These are phyloP conservation scores for Xanthia icteritia DNA, from an alignment of 2,888 invertebrate genomes.

Conservation along the genomic window DNA sequence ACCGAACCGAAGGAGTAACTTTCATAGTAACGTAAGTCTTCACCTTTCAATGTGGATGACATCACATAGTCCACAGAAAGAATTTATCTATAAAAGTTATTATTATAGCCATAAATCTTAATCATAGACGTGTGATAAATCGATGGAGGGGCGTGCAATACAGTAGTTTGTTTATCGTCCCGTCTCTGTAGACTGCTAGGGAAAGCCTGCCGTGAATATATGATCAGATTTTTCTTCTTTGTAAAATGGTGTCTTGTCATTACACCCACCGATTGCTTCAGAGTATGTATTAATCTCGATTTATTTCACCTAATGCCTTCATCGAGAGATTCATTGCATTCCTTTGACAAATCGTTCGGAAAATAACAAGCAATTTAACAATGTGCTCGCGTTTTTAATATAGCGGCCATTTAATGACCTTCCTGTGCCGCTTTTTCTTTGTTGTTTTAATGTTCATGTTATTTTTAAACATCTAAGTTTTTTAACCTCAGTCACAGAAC, in stretches of 20 bases:
- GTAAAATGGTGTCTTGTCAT: constrained; percentile 52
- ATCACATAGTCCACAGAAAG: constrained; percentile 54
- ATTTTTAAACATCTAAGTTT: constrained; percentile 37
- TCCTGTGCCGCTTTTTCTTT: constrained; percentile 20
- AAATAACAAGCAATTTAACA: constrained; percentile 57
- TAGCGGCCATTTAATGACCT: constrained; percentile 28
- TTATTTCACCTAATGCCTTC: constrained; percentile 60
- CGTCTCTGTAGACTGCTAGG: constrained; percentile 60
- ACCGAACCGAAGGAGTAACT: constrained; percentile 19
- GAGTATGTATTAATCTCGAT: constrained; percentile 63
- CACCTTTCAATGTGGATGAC: constrained; percentile 58
- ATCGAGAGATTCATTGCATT: constrained; percentile 52
- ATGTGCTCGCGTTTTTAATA: constrained; percentile 44
- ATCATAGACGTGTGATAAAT: constrained; percentile 71
- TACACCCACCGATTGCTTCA: constrained; percentile 47
- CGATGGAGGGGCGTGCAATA: constrained; percentile 66
- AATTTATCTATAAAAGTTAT: constrained; percentile 63
- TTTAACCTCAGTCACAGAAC: neutral
- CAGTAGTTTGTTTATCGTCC: constrained; percentile 68
- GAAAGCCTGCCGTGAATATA: constrained; percentile 63
- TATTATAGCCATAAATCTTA: constrained; percentile 68
- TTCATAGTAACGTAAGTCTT: constrained; percentile 18
- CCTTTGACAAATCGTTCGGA: constrained; percentile 61
- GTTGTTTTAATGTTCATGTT: constrained; percentile 27
- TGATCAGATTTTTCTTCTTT: constrained; percentile 65